phyloP scores from a whole-genome alignment of 2,113 vertebrate species.

The Probosciger aterrimus region DNA sequence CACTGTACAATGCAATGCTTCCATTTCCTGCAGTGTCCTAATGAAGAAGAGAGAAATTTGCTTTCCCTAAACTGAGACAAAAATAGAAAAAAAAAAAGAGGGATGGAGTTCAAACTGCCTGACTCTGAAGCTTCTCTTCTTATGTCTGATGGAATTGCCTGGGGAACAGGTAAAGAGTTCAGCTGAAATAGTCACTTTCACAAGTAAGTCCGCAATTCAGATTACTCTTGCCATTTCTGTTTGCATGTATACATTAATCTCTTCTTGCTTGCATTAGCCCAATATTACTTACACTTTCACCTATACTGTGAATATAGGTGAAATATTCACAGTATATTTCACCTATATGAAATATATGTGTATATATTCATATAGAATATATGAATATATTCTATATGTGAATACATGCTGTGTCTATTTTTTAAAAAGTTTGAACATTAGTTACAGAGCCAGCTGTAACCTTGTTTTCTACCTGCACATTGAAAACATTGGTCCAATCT shows the following conservation, averaged over 20 bases:
- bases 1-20: neutral
- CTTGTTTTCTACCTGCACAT: neutral
- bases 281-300: neutral
- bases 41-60: neutral
- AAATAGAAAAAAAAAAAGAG: neutral
- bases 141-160: neutral
- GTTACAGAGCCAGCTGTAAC: neutral
- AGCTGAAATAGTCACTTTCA: neutral
- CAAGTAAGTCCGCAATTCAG: neutral
- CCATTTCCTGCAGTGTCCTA: neutral
- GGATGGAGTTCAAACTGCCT: neutral
- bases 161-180: neutral
- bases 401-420: neutral
- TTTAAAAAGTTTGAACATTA: neutral
- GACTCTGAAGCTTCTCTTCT: neutral
- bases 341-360: too few species aligned
- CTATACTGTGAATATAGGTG: too few species aligned
- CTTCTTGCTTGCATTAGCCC: neutral
- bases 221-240: neutral
- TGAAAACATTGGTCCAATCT: neutral
- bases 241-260: neutral
- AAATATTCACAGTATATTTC: too few species aligned
- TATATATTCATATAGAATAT: too few species aligned
- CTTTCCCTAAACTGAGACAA: neutral
- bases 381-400: too few species aligned